A percentile compares a stretch with the other conserved stretches of the same genome.
phyloP scores from a whole-genome alignment of 1,140 invertebrate species.

The Aethina tumida region DNA sequence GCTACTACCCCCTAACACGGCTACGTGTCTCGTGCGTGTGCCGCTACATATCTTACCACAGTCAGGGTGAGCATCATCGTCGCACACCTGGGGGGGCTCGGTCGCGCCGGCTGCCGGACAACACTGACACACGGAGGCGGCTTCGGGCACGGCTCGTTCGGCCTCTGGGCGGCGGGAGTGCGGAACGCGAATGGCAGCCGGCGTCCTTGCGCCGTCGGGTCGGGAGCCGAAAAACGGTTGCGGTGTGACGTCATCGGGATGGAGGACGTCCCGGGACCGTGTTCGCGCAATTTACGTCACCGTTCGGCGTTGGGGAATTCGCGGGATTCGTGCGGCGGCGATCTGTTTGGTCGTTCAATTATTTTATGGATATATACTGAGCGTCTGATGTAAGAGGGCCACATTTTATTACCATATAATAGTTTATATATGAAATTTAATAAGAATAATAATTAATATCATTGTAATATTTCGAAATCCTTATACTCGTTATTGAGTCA shows the following conservation, averaged over 20 bases:
- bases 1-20: background rate
- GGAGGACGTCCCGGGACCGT: background rate
- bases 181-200: background rate
- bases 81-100: background rate
- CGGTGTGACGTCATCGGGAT: background rate
- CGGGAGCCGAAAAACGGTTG: background rate
- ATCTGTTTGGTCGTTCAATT: too few species aligned
- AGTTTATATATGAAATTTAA: too few species aligned
- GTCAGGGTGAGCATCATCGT: conserved; percentile 25
- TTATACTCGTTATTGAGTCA: too few species aligned
- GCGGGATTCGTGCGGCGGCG: too few species aligned
- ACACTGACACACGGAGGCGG: conserved; percentile 1
- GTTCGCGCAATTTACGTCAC: too few species aligned
- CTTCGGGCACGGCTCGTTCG: conserved; percentile 11
- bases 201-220: background rate
- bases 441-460: too few species aligned
- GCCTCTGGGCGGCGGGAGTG: background rate
- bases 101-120: background rate
- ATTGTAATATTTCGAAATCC: too few species aligned
- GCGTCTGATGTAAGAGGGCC: too few species aligned
- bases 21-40: conserved; percentile 2
- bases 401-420: too few species aligned
- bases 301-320: too few species aligned
- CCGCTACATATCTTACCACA: conserved; percentile 25
- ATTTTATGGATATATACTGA: too few species aligned